Base-by-base conservation (phyloP, 2,888 invertebrate genomes). In the Cancer borealis region DNA sequence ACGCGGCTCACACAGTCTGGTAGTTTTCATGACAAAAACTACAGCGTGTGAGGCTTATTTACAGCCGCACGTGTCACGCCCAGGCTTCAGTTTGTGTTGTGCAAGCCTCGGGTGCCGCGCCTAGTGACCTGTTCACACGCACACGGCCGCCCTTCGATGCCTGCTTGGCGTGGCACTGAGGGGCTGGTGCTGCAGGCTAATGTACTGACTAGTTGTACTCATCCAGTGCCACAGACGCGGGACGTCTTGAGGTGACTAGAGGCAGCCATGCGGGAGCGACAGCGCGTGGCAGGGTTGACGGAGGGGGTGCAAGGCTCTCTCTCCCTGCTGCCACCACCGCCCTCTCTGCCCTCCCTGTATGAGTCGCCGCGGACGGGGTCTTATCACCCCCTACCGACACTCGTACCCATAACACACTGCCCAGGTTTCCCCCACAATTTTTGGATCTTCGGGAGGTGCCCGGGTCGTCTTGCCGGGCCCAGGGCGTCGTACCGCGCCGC, bases 321-420 rank as follows among this genome's bases (percentile, higher is more conserved):
- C 0, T 30, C 30, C 79, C 79, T 73, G 66, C 45, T 91, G 14
- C 30, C 60, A 39, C 92, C 47, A 26, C 87, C 84, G 17, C 79
- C 92, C 84, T 73, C 49, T 60, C 17, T 54, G 26, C 54, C 60
- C 45, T 47, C 88, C 88, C 88, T 92, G 87, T 60, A 17, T 26
- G 54, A 54, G 26, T 21, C 88, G 30, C 60, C 87, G 87, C 45
- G 88, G 49, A 88, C 60, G 88, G 92, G 92, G 88, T 54, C 45
- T 45, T 92, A 47, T 30, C 89, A 88, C 90, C 73, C 92, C 93
- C 90, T 79, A 17, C 90, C 90, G 79, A 84, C 93, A 90, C 93
- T 90, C 93, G 87, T 90, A 79, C 93, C 93, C 93, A 93, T 93
- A 84, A 73, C 90, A 93, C 93, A 93, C 93, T 93, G 84, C 93